Percentiles rank a stretch among this genome's conserved stretches.
Evolutionary conservation across 1,140 invertebrate species (phyloP).

Genomic region (Drosophila lacteicornis): DNA sequence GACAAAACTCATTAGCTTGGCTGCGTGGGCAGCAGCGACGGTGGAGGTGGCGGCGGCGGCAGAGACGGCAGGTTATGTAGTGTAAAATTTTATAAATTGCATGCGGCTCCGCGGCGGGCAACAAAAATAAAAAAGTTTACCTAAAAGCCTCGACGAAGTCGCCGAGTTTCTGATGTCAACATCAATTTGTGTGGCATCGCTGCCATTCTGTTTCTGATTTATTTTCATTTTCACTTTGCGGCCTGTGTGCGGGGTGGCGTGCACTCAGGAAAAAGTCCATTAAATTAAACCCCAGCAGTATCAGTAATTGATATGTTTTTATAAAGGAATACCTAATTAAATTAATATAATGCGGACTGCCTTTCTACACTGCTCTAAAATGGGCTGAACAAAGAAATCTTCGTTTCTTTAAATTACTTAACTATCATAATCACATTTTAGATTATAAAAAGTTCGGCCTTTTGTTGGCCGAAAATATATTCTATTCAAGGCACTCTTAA

Average conservation of each 20-base stretch:
- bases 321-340: not conserved
- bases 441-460: too few relatives aligned
- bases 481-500: too few relatives aligned
- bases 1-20: constrained; percentile 61
- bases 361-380: not conserved
- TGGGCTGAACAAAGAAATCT: not conserved
- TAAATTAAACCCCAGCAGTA: too few relatives aligned
- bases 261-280: not conserved
- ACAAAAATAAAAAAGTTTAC: constrained; percentile 33
- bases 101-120: constrained; percentile 24
- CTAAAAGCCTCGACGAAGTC: constrained; percentile 48
- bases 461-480: too few relatives aligned
- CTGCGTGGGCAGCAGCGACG: constrained; percentile 25
- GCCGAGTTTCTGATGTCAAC: constrained; percentile 56
- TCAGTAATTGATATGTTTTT: not conserved
- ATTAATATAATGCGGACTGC: not conserved
- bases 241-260: constrained; percentile 28
- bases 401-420: too few relatives aligned
- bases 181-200: constrained; percentile 48
- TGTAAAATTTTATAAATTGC: constrained; percentile 79
- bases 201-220: constrained; percentile 58
- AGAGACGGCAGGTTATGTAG: constrained; percentile 49
- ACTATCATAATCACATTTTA: too few relatives aligned
- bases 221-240: constrained; percentile 70
- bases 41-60: constrained; percentile 9